Conservation (phyloP, 1,140 invertebrate species). For the Neodiprion pinetum region DNA sequence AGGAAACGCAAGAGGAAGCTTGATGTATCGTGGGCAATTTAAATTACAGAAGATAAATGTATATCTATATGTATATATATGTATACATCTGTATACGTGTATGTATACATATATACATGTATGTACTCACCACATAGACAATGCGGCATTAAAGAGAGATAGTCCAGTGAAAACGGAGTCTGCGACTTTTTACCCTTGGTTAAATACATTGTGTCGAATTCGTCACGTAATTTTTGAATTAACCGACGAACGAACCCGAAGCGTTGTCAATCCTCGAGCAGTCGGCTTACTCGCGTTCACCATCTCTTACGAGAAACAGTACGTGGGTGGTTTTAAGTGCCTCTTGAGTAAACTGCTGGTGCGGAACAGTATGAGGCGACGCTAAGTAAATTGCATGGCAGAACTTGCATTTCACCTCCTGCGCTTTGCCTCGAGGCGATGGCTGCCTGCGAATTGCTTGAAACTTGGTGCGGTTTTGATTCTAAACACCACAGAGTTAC, state of each 20-base stretch:
- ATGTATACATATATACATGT: too few species aligned
- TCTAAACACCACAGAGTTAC: background rate
- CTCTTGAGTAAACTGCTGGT: background rate
- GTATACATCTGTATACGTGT: too few species aligned
- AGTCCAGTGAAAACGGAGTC: background rate
- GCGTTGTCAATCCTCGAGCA: background rate
- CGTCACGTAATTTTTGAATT: too few species aligned
- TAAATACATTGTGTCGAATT: background rate
- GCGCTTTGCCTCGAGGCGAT: too few species aligned
- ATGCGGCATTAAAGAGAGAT: background rate
- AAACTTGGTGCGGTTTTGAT: background rate
- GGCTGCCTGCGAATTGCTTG: background rate
- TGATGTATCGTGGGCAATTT: constrained; percentile 47
- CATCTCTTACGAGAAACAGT: background rate
- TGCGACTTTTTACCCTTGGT: background rate
- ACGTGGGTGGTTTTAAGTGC: background rate
- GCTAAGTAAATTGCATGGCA: background rate
- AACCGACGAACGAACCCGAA: too few species aligned
- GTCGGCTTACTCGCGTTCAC: background rate
- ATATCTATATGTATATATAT: too few species aligned
- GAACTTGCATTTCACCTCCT: background rate
- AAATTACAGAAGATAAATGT: constrained; percentile 38
- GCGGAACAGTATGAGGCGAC: background rate
- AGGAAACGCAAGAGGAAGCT: constrained; percentile 31
- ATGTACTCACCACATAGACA: background rate